Conservation (phyloP, 2,888 invertebrate genomes). For the Lomographa bimaculata region DNA sequence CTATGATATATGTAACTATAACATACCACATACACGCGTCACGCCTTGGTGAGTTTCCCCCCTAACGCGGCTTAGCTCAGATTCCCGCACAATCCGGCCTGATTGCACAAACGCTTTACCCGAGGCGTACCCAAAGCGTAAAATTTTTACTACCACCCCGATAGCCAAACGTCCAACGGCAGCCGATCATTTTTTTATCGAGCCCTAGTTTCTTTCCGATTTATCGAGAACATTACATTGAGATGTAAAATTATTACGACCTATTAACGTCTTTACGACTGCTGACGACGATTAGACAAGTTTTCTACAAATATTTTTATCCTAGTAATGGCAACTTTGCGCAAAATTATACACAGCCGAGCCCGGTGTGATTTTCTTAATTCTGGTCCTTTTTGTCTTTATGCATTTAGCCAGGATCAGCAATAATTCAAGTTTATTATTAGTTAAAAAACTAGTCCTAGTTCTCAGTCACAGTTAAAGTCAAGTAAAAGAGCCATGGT, state of each 20-base stretch:
- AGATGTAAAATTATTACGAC: conserved; percentile 28
- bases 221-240: conserved; percentile 31
- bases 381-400: no score
- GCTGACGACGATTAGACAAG: conserved; percentile 28
- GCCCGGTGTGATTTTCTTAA: no score
- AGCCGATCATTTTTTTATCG: conserved; percentile 39
- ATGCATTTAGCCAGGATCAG: no score
- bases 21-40: no score
- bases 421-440: no score
- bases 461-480: no score
- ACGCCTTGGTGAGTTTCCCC: conserved; percentile 13
- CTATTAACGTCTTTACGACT: conserved; percentile 32
- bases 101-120: conserved; percentile 74
- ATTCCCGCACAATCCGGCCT: conserved; percentile 67
- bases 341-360: conserved; percentile 33
- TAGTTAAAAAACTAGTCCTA: no score
- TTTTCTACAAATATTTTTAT: conserved; percentile 25
- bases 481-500: no score
- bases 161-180: conserved; percentile 43
- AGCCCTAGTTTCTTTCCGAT: conserved; percentile 28
- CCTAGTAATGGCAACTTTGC: conserved; percentile 13
- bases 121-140: conserved; percentile 58
- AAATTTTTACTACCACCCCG: conserved; percentile 61
- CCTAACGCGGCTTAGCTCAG: conserved; percentile 62
- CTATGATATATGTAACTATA: no score